These are phyloP conservation scores for Brachyhypopomus occidentalis DNA, from an alignment of 2,113 vertebrate species.

Conservation along the genomic window DNA sequence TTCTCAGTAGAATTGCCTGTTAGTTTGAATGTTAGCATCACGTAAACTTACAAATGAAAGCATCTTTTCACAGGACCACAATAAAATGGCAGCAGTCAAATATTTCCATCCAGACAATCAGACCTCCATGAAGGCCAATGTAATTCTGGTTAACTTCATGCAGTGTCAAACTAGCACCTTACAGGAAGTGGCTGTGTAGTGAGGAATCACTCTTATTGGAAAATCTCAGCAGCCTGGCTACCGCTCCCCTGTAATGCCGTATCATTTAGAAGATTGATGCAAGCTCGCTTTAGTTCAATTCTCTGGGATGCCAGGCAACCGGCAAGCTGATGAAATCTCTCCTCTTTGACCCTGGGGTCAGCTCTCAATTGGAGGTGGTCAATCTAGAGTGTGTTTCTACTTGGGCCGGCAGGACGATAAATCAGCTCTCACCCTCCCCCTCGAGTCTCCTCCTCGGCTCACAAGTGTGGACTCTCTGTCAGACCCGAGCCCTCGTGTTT, in stretches of 20 bases:
- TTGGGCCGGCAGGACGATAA: slow-evolving; percentile 66
- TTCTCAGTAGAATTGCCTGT: too few species aligned
- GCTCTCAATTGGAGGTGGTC: slow-evolving; percentile 73
- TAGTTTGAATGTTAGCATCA: too few species aligned
- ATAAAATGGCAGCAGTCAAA: slow-evolving; percentile 14
- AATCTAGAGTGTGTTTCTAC: slow-evolving; percentile 73
- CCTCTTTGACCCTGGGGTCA: slow-evolving; percentile 68
- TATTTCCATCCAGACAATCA: slow-evolving; percentile 19
- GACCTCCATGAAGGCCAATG: slow-evolving; percentile 27
- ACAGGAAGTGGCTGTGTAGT: neutral
- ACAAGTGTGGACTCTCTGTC: slow-evolving; percentile 38
- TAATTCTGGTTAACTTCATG: neutral
- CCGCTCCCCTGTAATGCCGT: slow-evolving; percentile 54
- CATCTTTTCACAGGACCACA: too few species aligned
- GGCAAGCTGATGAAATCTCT: slow-evolving; percentile 69
- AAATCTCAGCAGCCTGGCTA: slow-evolving; percentile 38
- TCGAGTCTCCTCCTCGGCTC: slow-evolving; percentile 35
- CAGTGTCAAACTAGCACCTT: slow-evolving; percentile 17
- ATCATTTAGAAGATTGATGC: slow-evolving; percentile 68
- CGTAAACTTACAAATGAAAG: too few species aligned
- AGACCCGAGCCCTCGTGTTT: neutral
- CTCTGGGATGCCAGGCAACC: slow-evolving; percentile 51
- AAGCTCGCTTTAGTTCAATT: slow-evolving; percentile 47
- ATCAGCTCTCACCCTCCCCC: slow-evolving; percentile 56
- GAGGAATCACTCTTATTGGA: slow-evolving; percentile 42